Evolutionary conservation across 2,113 vertebrate genomes (phyloP), one percentile per base, ranked within the genome.

Genomic region (Triplophysa rosa): DNA sequence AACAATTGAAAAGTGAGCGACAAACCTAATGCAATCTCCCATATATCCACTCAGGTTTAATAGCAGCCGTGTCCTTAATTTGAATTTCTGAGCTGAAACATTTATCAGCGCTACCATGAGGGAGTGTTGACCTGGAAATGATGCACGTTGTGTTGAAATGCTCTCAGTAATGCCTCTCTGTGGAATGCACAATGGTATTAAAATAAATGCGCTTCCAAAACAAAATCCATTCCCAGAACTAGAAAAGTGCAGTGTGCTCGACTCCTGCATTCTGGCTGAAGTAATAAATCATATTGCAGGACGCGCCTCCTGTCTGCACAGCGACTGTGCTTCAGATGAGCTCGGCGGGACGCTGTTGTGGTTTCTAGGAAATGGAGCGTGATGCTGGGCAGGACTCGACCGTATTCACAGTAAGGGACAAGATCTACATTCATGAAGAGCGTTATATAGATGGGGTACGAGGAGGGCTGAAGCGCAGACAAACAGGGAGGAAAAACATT

Each of bases 281-380:
- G 64, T 61, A n/a, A 74, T 85, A 80, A 85, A 85, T 85, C 74
- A 78, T 42, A 64, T 21, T 2, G 42, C 74, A 63, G 8, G 8
- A n/a, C 23, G n/a, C 45, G 21, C 14, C 24, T 11, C 66, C 58
- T 10, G 62, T 17, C 23, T 33, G 52, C 45, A 23, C 8, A 29
- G 67, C 65, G 42, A 40, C 33, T 63, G 42, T 33, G 70, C 63
- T 62, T 70, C 65, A 69, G 62, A 19, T 21, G 42, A 68, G 47
- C 63, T 71, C 68, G 2, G 14, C 71, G 47, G 77, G 80, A 80
- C 61, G 63, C 67, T 77, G 79, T 68, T 82, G 78, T n/a, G 5
- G 85, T 83, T 84, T 81, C 81, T 84, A 71, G 59, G 58, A 85
- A 86, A 83, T 77, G 62, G 79, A 82, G 72, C 26, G 61, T 79